Percentiles rank a stretch among this genome's conserved stretches.
Evolutionary conservation across 1,140 invertebrate species (phyloP).

Genomic region (Rhizoglyphus robini): DNA sequence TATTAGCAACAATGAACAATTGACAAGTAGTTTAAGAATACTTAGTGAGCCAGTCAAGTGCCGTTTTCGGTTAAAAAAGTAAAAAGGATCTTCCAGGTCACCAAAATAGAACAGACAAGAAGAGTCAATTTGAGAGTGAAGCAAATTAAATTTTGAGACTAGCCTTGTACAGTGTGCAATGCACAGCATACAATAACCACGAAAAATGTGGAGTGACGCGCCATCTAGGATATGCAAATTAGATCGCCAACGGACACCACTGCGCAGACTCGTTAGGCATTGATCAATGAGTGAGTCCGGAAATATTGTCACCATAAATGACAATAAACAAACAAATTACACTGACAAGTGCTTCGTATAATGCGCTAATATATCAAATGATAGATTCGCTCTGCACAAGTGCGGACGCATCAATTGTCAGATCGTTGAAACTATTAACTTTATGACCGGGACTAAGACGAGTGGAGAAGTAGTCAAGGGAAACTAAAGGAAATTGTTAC

Average conservation of each 20-base stretch:
- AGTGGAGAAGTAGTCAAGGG: not conserved
- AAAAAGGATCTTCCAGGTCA: constrained; percentile 83
- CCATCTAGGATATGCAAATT: no score
- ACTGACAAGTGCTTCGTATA: not conserved
- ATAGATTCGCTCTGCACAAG: not conserved
- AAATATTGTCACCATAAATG: not conserved
- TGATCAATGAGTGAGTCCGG: not conserved
- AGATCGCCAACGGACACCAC: not conserved
- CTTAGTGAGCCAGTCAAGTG: constrained; percentile 63
- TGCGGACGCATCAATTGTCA: not conserved
- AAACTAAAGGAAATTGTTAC: not conserved
- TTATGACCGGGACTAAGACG: not conserved
- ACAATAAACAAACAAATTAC: constrained; percentile 4
- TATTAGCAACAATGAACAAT: not conserved
- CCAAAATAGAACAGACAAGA: no score
- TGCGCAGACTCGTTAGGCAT: not conserved
- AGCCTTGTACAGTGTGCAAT: no score
- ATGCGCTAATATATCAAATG: no score
- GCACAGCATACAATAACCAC: no score
- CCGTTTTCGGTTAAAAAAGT: constrained; percentile 64
- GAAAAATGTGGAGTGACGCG: no score
- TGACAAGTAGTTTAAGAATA: constrained; percentile 30
- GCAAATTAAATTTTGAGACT: no score
- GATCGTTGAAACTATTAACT: not conserved
- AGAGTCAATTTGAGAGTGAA: no score